These are phyloP conservation scores for Anas georgica DNA, from an alignment of 2,797 vertebrate genomes.

Conservation along the genomic window DNA sequence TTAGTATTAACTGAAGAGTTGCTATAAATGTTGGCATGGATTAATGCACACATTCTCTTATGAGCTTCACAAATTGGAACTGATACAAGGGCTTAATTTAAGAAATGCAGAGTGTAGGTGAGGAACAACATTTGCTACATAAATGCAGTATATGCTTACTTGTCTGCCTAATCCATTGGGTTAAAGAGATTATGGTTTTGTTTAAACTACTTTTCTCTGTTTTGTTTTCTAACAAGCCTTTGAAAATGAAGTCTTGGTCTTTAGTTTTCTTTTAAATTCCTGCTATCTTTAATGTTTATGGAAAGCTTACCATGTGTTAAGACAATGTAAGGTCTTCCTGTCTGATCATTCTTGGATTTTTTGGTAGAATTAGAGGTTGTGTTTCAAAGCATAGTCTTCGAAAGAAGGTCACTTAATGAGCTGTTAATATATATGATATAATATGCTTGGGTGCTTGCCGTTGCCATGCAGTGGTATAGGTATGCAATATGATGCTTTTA, in stretches of 20 bases:
- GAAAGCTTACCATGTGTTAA: neutral
- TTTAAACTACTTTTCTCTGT: constrained; percentile 22
- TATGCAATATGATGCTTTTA: neutral
- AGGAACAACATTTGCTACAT: constrained; percentile 23
- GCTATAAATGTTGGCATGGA: constrained; percentile 15
- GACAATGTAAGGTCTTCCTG: neutral
- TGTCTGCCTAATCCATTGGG: neutral
- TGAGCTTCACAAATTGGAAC: constrained; percentile 43
- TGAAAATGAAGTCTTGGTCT: constrained; percentile 16
- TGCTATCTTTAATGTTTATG: neutral
- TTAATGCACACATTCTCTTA: constrained; percentile 52
- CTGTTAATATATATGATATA: neutral
- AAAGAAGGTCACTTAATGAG: neutral
- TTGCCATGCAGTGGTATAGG: neutral
- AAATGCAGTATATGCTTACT: neutral
- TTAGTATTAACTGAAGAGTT: neutral
- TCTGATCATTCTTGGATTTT: neutral
- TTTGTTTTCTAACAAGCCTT: constrained; percentile 12
- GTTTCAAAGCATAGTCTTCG: neutral
- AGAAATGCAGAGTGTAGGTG: constrained; percentile 15
- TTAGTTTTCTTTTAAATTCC: neutral
- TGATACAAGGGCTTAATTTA: constrained; percentile 31
- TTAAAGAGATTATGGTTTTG: neutral
- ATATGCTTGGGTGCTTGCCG: neutral
- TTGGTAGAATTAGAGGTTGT: neutral